Conservation (phyloP, 1,140 invertebrate species). For the Pseudobourletiella spinata region DNA sequence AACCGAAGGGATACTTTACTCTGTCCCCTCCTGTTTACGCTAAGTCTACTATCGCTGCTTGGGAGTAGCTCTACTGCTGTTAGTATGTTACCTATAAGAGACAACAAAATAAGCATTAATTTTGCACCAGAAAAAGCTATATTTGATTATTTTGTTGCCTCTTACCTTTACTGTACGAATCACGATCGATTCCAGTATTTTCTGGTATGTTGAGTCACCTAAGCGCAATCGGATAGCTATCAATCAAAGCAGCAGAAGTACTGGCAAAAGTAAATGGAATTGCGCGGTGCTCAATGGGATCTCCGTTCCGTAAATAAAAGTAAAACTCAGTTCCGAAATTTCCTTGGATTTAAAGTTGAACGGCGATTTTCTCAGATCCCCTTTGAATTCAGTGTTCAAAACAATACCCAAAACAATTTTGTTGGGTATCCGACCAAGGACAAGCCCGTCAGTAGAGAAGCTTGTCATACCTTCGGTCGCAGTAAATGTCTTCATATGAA, state of each 20-base stretch:
- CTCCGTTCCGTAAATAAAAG: background rate
- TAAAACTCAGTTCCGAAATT: background rate
- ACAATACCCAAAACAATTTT: background rate
- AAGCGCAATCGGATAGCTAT: background rate
- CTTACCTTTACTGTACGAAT: background rate
- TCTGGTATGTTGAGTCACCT: background rate
- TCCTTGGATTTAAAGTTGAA: background rate
- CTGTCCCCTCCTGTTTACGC: background rate
- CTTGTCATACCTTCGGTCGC: too few relatives aligned
- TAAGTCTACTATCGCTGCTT: background rate
- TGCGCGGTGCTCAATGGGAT: background rate
- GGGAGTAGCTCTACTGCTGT: background rate
- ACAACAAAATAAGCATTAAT: background rate
- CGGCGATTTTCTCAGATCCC: background rate
- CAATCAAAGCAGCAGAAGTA: background rate
- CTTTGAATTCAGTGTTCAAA: background rate
- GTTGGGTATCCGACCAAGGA: too few relatives aligned
- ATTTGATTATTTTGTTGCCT: too few relatives aligned
- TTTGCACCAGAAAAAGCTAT: too few relatives aligned
- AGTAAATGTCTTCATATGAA: too few relatives aligned
- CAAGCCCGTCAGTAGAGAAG: too few relatives aligned
- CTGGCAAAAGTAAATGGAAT: background rate
- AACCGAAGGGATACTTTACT: background rate
- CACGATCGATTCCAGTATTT: background rate
- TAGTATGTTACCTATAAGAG: background rate